Conservation (phyloP, 2,888 invertebrate genomes). For the Ischnura elegans region DNA sequence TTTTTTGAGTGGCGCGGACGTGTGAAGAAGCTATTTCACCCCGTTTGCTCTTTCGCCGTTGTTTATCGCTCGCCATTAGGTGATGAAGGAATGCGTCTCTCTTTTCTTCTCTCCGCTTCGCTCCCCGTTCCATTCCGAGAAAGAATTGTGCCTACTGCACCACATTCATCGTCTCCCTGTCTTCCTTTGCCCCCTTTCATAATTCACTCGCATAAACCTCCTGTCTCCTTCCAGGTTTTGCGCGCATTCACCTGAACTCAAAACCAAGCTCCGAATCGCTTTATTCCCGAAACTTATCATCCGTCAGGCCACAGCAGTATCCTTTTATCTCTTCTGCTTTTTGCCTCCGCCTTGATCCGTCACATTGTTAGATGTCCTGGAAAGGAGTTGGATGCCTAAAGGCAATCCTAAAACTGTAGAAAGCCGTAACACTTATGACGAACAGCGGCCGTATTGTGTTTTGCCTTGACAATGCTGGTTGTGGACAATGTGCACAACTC, state of each 20-base stretch:
- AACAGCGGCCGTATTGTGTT: too few relatives aligned
- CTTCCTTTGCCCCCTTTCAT: background rate
- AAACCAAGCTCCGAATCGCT: background rate
- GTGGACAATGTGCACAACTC: too few relatives aligned
- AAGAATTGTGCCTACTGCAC: background rate
- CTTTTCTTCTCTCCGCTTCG: background rate
- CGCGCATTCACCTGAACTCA: background rate
- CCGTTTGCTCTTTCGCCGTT: background rate
- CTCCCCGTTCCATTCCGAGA: background rate
- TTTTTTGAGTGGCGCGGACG: background rate
- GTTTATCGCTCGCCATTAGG: constrained; percentile 17
- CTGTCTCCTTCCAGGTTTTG: background rate
- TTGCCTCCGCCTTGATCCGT: background rate
- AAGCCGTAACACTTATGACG: too few relatives aligned
- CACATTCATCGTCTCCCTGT: background rate
- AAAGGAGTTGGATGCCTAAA: background rate
- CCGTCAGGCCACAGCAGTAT: background rate
- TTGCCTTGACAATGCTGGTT: too few relatives aligned
- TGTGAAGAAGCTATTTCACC: background rate
- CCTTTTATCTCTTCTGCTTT: background rate
- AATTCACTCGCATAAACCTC: constrained; percentile 23
- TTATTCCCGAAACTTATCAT: background rate
- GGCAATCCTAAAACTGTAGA: too few relatives aligned
- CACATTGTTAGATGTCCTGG: background rate
- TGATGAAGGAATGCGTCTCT: background rate